phyloP scores from a whole-genome alignment of 2,113 vertebrate genomes.

The Cavia porcellus region DNA sequence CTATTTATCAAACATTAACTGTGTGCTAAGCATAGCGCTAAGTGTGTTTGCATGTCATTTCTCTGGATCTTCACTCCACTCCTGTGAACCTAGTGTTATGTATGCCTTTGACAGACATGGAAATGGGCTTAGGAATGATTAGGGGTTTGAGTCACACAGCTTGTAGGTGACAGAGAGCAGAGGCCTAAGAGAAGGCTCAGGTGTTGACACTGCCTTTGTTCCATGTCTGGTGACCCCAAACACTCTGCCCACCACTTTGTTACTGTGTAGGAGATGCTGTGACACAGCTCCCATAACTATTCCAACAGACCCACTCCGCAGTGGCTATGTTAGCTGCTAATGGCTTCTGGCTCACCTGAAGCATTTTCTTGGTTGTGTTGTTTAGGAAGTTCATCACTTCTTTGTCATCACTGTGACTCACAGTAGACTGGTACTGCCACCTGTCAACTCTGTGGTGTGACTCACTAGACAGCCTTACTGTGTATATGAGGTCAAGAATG shows the following conservation, averaged over 20 bases:
- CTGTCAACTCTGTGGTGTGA: background rate
- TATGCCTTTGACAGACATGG: background rate
- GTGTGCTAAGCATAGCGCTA: background rate
- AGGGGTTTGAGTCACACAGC: background rate
- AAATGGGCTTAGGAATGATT: background rate
- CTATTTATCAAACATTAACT: background rate
- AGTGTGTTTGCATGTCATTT: background rate
- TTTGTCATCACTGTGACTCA: background rate
- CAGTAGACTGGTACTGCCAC: background rate
- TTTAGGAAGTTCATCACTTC: background rate
- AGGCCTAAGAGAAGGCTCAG: background rate
- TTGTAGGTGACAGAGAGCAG: background rate
- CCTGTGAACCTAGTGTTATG: background rate
- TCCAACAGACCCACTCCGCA: background rate
- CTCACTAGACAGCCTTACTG: background rate
- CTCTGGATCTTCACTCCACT: background rate
- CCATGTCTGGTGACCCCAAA: rapidly evolving
- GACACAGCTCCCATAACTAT: background rate
- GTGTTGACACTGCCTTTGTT: background rate
- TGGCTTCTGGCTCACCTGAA: background rate
- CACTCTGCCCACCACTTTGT: background rate
- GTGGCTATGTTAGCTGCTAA: background rate
- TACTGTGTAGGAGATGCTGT: background rate
- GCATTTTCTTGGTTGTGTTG: background rate
- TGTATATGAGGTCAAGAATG: background rate